Percentiles rank a stretch among this genome's conserved stretches.
These are phyloP conservation scores for Lagocephalus sceleratus DNA, from an alignment of 2,797 vertebrate genomes.

Conservation along the genomic window DNA sequence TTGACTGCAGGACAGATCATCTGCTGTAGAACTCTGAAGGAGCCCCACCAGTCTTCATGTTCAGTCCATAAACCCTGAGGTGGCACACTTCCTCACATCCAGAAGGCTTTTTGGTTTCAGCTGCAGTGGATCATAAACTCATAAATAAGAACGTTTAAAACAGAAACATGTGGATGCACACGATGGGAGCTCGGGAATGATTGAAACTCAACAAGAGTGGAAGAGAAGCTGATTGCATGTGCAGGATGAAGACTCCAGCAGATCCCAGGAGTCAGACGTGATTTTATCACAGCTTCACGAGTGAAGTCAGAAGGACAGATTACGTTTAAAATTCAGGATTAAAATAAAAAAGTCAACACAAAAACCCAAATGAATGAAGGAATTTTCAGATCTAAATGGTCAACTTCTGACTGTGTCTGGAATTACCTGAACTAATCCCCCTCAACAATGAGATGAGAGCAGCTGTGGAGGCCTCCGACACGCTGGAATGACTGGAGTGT, in stretches of 20 bases:
- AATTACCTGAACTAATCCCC: no score
- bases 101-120: constrained; percentile 78
- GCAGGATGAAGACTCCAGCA: constrained; percentile 31
- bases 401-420: no score
- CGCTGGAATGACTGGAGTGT: constrained; percentile 83
- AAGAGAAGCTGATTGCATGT: constrained; percentile 74
- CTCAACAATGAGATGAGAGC: neutral
- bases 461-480: constrained; percentile 55
- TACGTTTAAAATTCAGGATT: neutral
- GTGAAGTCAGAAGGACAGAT: constrained; percentile 13
- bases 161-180: constrained; percentile 27
- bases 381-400: no score
- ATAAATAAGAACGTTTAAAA: constrained; percentile 65
- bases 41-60: constrained; percentile 3
- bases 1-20: constrained; percentile 15
- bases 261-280: constrained; percentile 7
- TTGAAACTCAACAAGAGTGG: constrained; percentile 65
- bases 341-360: constrained; percentile 28
- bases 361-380: no score
- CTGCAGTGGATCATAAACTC: constrained; percentile 73
- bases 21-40: constrained; percentile 11
- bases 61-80: constrained; percentile 49
- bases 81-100: constrained; percentile 45
- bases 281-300: neutral
- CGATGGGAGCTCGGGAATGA: constrained; percentile 66